phyloP scores from a whole-genome alignment of 2,888 invertebrate genomes.

The Campoplex nolae region DNA sequence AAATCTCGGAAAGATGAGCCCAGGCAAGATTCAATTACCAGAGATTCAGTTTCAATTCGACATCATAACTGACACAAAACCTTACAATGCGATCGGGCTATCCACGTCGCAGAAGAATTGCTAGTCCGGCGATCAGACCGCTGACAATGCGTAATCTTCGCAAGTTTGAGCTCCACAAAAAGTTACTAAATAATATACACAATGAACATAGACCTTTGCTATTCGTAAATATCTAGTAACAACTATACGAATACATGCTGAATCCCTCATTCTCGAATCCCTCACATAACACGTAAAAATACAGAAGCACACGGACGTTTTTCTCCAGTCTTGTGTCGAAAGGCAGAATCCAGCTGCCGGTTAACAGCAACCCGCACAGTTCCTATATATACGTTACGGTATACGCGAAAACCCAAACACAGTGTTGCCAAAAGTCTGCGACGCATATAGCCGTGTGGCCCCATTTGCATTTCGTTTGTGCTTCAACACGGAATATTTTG shows the following conservation, averaged over 20 bases:
- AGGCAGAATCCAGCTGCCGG: conserved; percentile 78
- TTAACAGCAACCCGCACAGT: conserved; percentile 45
- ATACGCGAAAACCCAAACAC: conserved; percentile 80
- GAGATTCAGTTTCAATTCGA: no score
- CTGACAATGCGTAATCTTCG: no score
- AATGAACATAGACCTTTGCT: not conserved
- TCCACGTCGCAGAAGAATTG: no score
- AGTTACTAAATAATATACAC: conserved; percentile 68
- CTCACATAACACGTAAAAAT: conserved; percentile 33
- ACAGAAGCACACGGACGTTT: conserved; percentile 63
- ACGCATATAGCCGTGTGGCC: conserved; percentile 77
- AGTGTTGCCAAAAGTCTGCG: conserved; percentile 83
- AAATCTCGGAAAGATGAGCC: no score
- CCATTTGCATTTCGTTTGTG: conserved; percentile 83
- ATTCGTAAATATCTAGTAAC: conserved; percentile 8
- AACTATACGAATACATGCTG: conserved; percentile 6
- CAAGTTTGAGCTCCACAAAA: no score
- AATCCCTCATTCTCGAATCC: conserved; percentile 5
- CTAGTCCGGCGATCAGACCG: no score
- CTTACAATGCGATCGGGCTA: no score
- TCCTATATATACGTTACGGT: conserved; percentile 4
- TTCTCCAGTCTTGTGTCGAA: conserved; percentile 72
- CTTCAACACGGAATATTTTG: conserved; percentile 81
- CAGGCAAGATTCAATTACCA: no score
- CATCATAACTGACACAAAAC: no score